phyloP scores from a whole-genome alignment of 1,140 invertebrate species.

The Drosophila ficusphila region DNA sequence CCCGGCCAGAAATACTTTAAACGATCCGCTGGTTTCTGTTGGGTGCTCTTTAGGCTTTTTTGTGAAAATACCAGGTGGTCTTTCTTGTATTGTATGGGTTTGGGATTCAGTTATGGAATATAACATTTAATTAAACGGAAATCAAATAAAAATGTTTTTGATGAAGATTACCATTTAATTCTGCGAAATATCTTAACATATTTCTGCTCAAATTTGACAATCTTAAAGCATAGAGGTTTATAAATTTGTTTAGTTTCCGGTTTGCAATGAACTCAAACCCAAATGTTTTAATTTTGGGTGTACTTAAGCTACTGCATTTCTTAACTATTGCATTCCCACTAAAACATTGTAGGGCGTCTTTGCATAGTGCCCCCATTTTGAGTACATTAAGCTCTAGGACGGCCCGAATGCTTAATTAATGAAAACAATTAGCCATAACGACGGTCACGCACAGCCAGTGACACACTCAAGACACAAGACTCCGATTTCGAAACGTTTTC shows the following conservation, averaged over 20 bases:
- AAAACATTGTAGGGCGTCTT: neutral
- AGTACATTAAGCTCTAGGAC: slow-evolving; percentile 39
- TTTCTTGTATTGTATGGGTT: no score
- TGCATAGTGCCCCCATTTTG: slow-evolving; percentile 20
- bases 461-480: slow-evolving; percentile 5
- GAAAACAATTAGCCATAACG: slow-evolving; percentile 63
- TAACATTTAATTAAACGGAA: no score
- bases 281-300: neutral
- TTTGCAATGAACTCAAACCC: no score
- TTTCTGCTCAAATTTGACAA: no score
- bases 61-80: neutral
- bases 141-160: no score
- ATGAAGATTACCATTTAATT: no score
- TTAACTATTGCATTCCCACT: slow-evolving; percentile 5
- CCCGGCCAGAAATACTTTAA: slow-evolving; percentile 18
- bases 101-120: no score
- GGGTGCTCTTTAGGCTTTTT: neutral
- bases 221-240: no score
- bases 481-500: slow-evolving; percentile 54
- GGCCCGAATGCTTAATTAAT: slow-evolving; percentile 62
- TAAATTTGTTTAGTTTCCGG: no score
- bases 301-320: slow-evolving; percentile 1
- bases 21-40: slow-evolving; percentile 9
- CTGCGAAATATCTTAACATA: no score
- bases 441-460: slow-evolving; percentile 62